A percentile compares a stretch with the other conserved stretches of the same genome.
Evolutionary conservation across 2,113 vertebrate genomes (phyloP).

Genomic region (Paraplagusia blochii): DNA sequence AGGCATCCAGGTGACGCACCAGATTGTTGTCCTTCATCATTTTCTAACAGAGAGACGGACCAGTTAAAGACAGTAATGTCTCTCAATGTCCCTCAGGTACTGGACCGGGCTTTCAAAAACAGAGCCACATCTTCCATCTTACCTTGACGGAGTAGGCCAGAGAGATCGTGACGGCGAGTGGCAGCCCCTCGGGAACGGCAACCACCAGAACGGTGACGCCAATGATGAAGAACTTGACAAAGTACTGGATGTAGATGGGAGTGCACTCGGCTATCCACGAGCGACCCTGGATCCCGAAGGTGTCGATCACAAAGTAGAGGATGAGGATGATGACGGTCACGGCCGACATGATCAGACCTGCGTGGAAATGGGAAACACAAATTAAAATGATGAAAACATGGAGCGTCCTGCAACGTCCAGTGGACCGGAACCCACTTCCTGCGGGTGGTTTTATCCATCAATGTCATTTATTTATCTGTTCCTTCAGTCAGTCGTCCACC

Average conservation of each 20-base stretch:
- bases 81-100: neutral
- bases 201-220: constrained; percentile 95
- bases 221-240: constrained; percentile 99
- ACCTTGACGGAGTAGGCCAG: constrained; percentile 97
- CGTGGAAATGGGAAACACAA: neutral
- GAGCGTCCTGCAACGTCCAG: too few species aligned
- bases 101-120: too few species aligned
- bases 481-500: neutral
- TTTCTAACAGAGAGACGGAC: constrained; percentile 78
- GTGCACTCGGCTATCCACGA: constrained; percentile 88
- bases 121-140: neutral
- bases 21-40: constrained; percentile 99
- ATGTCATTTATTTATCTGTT: neutral
- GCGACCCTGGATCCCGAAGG: constrained; percentile 80
- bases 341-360: constrained; percentile 94
- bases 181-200: constrained; percentile 94
- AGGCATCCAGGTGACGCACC: constrained; percentile 93
- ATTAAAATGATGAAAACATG: too few species aligned
- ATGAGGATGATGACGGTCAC: constrained; percentile 93
- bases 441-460: constrained; percentile 11
- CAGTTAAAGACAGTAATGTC: neutral
- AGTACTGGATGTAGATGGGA: constrained; percentile 95
- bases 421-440: too few species aligned
- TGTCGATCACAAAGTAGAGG: constrained; percentile 92
- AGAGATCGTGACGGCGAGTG: constrained; percentile 93